Conservation (phyloP, 1,140 invertebrate species). For the Rhopalosiphum padi region DNA sequence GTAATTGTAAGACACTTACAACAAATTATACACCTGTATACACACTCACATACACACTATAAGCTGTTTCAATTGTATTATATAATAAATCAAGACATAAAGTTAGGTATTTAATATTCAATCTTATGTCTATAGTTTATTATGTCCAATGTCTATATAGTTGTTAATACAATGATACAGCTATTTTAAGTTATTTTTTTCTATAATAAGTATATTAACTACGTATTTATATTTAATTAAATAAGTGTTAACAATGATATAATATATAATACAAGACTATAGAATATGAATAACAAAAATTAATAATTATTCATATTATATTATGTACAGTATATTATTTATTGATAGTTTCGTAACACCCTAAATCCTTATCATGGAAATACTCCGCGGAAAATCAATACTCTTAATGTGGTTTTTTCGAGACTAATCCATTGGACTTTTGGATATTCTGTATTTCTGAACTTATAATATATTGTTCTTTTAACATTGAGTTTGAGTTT, state of each 20-base stretch:
- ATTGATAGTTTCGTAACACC: neutral
- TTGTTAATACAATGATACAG: neutral
- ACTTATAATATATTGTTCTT: neutral
- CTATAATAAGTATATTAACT: neutral
- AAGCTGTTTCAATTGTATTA: neutral
- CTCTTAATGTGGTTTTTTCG: neutral
- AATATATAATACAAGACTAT: neutral
- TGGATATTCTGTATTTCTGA: neutral
- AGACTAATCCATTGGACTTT: neutral
- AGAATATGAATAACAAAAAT: neutral
- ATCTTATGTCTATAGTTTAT: neutral
- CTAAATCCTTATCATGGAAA: neutral
- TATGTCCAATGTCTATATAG: neutral
- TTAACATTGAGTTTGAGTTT: neutral
- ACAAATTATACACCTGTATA: slow-evolving; percentile 8
- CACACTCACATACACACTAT: neutral
- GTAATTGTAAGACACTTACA: neutral
- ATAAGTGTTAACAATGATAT: neutral
- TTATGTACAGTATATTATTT: neutral
- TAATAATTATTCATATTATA: neutral
- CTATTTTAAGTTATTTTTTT: neutral
- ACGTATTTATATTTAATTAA: neutral
- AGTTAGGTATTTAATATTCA: neutral
- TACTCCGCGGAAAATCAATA: neutral
- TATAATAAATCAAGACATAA: neutral